Evolutionary conservation across 2,888 invertebrate species (phyloP), one percentile per base, ranked within the genome.

Genomic region (Listrodromus nycthemerus): DNA sequence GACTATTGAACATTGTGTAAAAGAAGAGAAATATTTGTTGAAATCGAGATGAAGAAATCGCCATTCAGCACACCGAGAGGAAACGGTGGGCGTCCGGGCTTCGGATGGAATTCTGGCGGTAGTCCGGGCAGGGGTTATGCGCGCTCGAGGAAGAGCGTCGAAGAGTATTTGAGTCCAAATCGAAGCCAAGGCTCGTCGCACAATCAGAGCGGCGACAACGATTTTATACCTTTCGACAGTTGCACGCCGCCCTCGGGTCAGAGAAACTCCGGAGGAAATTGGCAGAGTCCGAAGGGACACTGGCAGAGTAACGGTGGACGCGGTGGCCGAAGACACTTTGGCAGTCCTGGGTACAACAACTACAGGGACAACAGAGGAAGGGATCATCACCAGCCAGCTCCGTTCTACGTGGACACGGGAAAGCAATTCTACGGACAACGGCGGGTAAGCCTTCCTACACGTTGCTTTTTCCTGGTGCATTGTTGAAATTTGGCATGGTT

Each of bases 61-160:
- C 90, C 91, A 16, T 87, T 92, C 65, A 91, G 89, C 85, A 89
- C 87, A 30, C 89, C 90, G 19, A 83, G 87, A 45, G 84, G 89
- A 16, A 87, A 86, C 66, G 86, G 74, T 6, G 75, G 63, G 3
- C 74, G 67, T 13, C 80, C 82, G 33, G 82, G 84, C 45, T 85
- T 82, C 37, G 85, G 82, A 45, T 88, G 89, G 88, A 87, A 86
- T 6, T 85, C 86, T 6, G 80, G 63, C 21, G 80, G 81, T 30
- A 71, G 77, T 55, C 58, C 78, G 8, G 67, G 63, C 1, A 83
- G 86, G 88, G 89, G 88, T 89, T 91, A 89, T 83, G 77, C 71
- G 52, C 65, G 81, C 3, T 30, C 65, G 19, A 85, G 84, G 33
- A 87, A 85, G 75, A 84, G 24, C 79, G 41, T 45, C 41, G 41